Conservation (phyloP, 1,140 invertebrate species). For the honey bee (Apis mellifera) region Amel_HAv3.1 CM009936.2:9276001-9276500, state of each 20-base stretch:
- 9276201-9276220: constrained; percentile 60
- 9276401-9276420: too few relatives aligned
- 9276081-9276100: not conserved
- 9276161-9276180: constrained; percentile 28
- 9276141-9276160: constrained; percentile 35
- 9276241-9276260: constrained; percentile 69
- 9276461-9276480: too few relatives aligned
- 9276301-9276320: not conserved
- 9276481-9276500: too few relatives aligned
- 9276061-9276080: constrained; percentile 35
- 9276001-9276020: not conserved
- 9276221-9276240: constrained; percentile 40
- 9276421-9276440: too few relatives aligned
- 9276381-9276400: too few relatives aligned
- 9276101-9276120: constrained; percentile 43
- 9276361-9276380: not conserved
- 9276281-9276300: constrained; percentile 10
- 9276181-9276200: constrained; percentile 58
- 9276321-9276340: constrained; percentile 4
- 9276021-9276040: constrained; percentile 27
- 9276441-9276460: too few relatives aligned
- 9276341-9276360: constrained; percentile 2
- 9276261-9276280: constrained; percentile 52
- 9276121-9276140: constrained; percentile 65
- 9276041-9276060: not conserved